These are phyloP conservation scores for Ormyrus thymus DNA, from an alignment of 2,888 invertebrate genomes.

Conservation along the genomic window DNA sequence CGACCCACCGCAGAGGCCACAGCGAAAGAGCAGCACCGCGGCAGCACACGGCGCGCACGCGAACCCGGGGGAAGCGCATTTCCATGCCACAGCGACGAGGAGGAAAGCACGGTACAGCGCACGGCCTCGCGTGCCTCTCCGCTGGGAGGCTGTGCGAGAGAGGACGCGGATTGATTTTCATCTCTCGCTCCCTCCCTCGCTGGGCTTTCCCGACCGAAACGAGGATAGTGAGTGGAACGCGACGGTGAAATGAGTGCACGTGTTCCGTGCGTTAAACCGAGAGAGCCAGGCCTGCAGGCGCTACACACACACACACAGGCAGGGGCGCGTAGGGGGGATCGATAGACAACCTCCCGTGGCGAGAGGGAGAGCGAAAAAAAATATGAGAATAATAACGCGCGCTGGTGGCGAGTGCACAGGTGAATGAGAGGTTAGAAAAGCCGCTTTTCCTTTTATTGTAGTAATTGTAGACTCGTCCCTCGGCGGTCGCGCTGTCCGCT, in stretches of 20 bases:
- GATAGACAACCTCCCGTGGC: constrained; percentile 43
- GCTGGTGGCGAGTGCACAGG: too few relatives aligned
- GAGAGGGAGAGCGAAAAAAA: background rate
- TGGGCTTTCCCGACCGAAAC: background rate
- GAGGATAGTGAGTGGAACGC: constrained; percentile 50
- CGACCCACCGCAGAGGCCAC: constrained; percentile 2
- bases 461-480: constrained; percentile 43
- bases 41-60: too few relatives aligned
- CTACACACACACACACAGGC: constrained; percentile 9
- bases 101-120: constrained; percentile 57
- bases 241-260: constrained; percentile 57
- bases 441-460: too few relatives aligned
- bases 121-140: too few relatives aligned
- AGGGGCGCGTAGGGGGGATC: constrained; percentile 30
- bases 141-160: background rate
- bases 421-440: constrained; percentile 7
- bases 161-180: constrained; percentile 47
- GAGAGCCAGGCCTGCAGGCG: constrained; percentile 1
- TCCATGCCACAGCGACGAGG: constrained; percentile 71
- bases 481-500: too few relatives aligned
- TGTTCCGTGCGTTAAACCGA: constrained; percentile 52
- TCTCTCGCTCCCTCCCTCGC: constrained; percentile 40
- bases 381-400: too few relatives aligned
- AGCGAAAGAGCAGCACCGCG: too few relatives aligned
- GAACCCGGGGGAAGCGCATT: background rate